Evolutionary conservation across 2,113 vertebrate genomes (phyloP), one percentile per base, ranked within the genome.

Genomic region (Cynoglossus semilaevis): DNA sequence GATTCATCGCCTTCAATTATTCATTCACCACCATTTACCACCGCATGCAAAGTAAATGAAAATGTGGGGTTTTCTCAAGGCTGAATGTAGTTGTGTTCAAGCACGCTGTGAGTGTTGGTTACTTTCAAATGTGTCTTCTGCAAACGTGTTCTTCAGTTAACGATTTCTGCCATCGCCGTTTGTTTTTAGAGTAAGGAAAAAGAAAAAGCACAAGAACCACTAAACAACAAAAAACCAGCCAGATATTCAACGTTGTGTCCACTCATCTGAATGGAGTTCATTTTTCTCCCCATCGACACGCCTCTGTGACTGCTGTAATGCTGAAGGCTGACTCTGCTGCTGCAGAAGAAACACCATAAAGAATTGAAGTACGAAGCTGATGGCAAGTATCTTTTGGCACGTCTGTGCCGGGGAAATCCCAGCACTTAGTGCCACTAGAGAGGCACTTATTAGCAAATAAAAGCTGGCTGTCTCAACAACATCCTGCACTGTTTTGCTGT

Each of bases 1-100:
- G 68, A 70, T 61, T 63, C 18, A 36, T 35, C 48, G 18, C 19
- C 17, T 47, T 79, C 55, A 61, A 80, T 84, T 74, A 74, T 78
- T 67, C 36, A 78, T 76, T 49, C 14, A 41, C 13, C 37, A 41
- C n/a, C 37, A 58, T 50, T 58, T 50, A 62, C 36, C 36, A 70
- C 40, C 47, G 19, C 37, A 54, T 77, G 37, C 44, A 8, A 9
- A 64, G 54, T 38, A 22, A 58, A 15, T 15, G 22, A n/a, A 47
- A 63, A 72, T 19, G 22, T 9, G 42, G n/a, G 48, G 67, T 72
- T 70, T 55, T 67, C 9, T 44, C 9, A 16, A 48, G 18, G 35
- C 5, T 7, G 22, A 19, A 42, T 38, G 54, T 38, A 35, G 4
- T 10, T 18, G 38, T 64, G 36, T 40, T 41, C 7, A 49, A 29